A percentile compares a stretch with the other conserved stretches of the same genome.
Evolutionary conservation across 2,888 invertebrate species (phyloP).

Genomic region (Agonopterix alstromeriana): DNA sequence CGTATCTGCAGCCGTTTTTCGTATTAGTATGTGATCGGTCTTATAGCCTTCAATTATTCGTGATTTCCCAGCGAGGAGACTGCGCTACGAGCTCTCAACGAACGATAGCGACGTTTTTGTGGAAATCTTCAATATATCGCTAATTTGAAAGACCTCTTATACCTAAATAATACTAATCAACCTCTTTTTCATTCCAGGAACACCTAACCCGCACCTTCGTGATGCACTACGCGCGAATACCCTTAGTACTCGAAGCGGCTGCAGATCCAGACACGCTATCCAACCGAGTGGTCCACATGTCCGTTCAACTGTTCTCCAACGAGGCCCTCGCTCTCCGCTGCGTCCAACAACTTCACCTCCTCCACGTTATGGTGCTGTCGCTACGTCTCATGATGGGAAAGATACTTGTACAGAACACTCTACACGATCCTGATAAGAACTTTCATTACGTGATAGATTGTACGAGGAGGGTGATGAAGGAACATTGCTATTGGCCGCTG

Average conservation of each 20-base stretch:
- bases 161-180: too few relatives aligned
- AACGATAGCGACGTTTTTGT: too few relatives aligned
- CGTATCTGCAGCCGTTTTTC: too few relatives aligned
- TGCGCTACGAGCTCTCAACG: too few relatives aligned
- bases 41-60: too few relatives aligned
- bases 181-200: slow-evolving; percentile 73
- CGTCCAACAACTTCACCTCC: slow-evolving; percentile 91
- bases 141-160: too few relatives aligned
- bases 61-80: too few relatives aligned
- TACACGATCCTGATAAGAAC: slow-evolving; percentile 88
- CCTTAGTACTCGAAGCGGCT: slow-evolving; percentile 91
- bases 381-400: slow-evolving; percentile 92
- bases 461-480: slow-evolving; percentile 93
- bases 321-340: slow-evolving; percentile 93
- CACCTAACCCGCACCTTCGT: slow-evolving; percentile 96
- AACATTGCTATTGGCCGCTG: slow-evolving; percentile 98
- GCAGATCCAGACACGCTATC: slow-evolving; percentile 93
- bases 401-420: slow-evolving; percentile 90
- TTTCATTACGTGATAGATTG: slow-evolving; percentile 96
- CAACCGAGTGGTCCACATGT: slow-evolving; percentile 98
- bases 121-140: too few relatives aligned
- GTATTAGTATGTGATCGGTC: too few relatives aligned
- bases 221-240: slow-evolving; percentile 96
- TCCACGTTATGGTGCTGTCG: slow-evolving; percentile 97
- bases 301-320: slow-evolving; percentile 97